These are phyloP conservation scores for Shinisaurus crocodilurus DNA, from an alignment of 2,113 vertebrate genomes.

Conservation along the genomic window DNA sequence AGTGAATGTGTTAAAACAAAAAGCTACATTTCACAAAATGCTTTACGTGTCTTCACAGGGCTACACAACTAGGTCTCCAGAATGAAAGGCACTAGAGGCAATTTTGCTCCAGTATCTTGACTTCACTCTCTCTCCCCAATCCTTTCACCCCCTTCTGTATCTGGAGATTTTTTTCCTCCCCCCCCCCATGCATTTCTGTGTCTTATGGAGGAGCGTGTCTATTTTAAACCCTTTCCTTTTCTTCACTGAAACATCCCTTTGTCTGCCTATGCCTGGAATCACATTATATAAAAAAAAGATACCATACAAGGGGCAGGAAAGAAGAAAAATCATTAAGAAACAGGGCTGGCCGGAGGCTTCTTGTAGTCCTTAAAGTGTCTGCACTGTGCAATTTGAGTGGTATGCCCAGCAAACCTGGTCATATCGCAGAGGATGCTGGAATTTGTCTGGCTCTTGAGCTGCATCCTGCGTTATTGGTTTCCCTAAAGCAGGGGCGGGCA, in stretches of 20 bases:
- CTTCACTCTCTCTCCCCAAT: not conserved
- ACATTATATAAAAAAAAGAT: conserved; percentile 31
- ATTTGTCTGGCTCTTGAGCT: not conserved
- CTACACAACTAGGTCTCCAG: not conserved
- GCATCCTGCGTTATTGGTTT: not conserved
- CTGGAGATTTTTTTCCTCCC: not conserved
- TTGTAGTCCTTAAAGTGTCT: not conserved
- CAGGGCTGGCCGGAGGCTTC: no score
- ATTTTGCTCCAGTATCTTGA: not conserved
- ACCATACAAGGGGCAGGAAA: not conserved
- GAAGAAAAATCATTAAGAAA: not conserved
- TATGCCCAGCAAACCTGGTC: no score
- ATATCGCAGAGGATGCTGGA: not conserved
- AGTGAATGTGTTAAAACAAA: not conserved
- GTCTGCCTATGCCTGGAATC: rapidly evolving
- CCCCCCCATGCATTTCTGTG: no score
- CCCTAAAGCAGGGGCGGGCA: not conserved
- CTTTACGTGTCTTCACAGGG: not conserved
- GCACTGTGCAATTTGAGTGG: not conserved
- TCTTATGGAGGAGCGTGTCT: not conserved
- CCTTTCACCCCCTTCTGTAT: not conserved
- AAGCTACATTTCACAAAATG: not conserved
- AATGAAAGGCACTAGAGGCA: not conserved
- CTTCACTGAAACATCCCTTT: rapidly evolving
- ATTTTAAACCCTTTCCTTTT: not conserved